phyloP scores from a whole-genome alignment of 2,113 vertebrate genomes.

The Callorhinus ursinus region DNA sequence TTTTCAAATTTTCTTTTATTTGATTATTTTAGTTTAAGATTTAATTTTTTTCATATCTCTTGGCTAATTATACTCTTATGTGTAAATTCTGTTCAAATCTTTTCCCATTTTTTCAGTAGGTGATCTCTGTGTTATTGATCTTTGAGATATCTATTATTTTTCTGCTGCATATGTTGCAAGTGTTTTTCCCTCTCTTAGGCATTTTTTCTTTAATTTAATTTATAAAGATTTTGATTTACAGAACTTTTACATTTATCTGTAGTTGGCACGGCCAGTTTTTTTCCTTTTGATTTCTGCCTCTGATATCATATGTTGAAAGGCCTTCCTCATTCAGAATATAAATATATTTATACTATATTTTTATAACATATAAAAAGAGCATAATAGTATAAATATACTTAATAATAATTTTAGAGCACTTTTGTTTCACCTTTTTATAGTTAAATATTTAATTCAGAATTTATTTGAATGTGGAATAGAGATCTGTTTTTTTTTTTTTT shows the following conservation, averaged over 20 bases:
- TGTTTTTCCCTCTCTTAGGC: neutral
- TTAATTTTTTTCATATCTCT: neutral
- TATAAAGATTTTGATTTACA: constrained; percentile 2
- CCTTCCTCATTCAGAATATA: neutral
- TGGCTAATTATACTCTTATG: neutral
- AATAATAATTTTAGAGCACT: neutral
- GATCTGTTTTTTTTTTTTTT: neutral
- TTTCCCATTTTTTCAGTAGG: neutral
- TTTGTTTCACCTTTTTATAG: neutral
- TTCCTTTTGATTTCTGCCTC: constrained; percentile 3
- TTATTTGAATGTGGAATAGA: neutral
- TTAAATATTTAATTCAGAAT: constrained; percentile 22
- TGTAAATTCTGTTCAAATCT: neutral
- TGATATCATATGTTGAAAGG: neutral
- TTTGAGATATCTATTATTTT: neutral
- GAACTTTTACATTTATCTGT: neutral
- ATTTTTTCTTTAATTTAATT: neutral
- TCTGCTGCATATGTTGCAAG: neutral
- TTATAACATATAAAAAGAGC: neutral
- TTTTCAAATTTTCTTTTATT: neutral
- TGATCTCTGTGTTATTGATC: neutral
- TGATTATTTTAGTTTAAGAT: neutral
- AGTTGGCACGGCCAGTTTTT: neutral
- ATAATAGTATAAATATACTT: neutral
- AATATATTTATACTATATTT: neutral